These are phyloP conservation scores for Petrolisthes cinctipes DNA, from an alignment of 2,888 invertebrate genomes.

Conservation along the genomic window DNA sequence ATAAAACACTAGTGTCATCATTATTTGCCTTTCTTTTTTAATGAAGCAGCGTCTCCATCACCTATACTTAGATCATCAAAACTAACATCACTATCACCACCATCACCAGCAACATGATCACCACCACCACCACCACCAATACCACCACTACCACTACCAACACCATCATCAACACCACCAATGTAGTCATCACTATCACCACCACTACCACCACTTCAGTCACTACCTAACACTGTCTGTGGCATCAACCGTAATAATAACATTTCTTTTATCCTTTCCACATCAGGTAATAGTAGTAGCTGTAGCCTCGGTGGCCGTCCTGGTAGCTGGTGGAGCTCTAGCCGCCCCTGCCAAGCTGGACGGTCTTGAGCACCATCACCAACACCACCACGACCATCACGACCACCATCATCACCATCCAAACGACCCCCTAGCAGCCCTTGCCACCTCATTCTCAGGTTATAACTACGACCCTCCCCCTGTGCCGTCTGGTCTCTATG, in stretches of 20 bases:
- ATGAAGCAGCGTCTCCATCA: background rate
- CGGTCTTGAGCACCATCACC: slow-evolving; percentile 36
- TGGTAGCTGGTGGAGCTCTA: slow-evolving; percentile 22
- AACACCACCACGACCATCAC: slow-evolving; percentile 38
- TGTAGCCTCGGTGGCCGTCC: background rate
- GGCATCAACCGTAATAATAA: background rate
- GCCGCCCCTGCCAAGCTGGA: slow-evolving; percentile 51
- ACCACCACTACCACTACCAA: background rate
- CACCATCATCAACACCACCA: background rate
- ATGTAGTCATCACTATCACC: slow-evolving; percentile 3
- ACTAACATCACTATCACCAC: background rate
- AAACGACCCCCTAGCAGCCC: slow-evolving; percentile 33
- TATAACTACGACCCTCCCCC: slow-evolving; percentile 50
- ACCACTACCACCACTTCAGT: background rate
- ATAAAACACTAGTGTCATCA: no score
- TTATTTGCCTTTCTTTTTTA: no score
- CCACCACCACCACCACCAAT: background rate
- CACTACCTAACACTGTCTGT: background rate
- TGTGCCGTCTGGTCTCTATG: slow-evolving; percentile 58
- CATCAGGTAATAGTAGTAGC: background rate
- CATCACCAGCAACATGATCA: background rate
- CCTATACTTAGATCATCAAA: background rate
- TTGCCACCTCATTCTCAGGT: background rate
- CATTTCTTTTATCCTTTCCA: background rate
- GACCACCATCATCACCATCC: slow-evolving; percentile 27